Percentiles rank a stretch among this genome's conserved stretches.
phyloP scores from a whole-genome alignment of 2,797 vertebrate species.

The Artibeus jamaicensis region DNA sequence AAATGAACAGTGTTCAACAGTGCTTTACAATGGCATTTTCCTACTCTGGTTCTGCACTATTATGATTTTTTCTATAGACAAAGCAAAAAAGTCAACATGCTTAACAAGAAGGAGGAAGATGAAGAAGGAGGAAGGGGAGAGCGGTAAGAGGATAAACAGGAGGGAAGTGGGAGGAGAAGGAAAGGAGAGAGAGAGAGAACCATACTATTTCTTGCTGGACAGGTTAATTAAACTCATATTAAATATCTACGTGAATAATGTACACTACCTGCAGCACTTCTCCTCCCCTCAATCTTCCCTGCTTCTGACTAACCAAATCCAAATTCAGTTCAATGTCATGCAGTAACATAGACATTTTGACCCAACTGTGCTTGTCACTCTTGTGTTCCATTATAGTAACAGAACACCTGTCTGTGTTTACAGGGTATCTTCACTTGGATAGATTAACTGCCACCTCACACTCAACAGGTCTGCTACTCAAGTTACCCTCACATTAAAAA shows the following conservation, averaged over 20 bases:
- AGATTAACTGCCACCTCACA: not conserved
- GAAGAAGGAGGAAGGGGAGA: not conserved
- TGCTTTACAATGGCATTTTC: not conserved
- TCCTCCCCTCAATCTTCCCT: not conserved
- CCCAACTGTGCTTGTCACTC: not conserved
- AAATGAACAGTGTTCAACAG: not conserved
- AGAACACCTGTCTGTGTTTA: not conserved
- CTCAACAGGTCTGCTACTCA: not conserved
- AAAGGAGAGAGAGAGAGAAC: not conserved
- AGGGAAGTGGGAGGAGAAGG: not conserved
- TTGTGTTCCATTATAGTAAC: not conserved
- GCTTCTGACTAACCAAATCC: not conserved
- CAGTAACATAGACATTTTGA: not conserved
- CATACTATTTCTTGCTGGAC: not conserved
- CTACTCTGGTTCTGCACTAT: not conserved
- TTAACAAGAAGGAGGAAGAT: not conserved
- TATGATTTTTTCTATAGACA: not conserved
- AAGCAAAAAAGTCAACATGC: not conserved
- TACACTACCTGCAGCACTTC: not conserved
- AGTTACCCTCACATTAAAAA: not conserved
- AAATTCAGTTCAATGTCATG: not conserved
- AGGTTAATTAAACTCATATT: not conserved
- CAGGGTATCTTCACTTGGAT: not conserved
- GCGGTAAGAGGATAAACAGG: not conserved
- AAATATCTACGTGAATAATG: not conserved